phyloP scores from a whole-genome alignment of 64 coral and sea anemone genomes.

The Porites lutea region DNA sequence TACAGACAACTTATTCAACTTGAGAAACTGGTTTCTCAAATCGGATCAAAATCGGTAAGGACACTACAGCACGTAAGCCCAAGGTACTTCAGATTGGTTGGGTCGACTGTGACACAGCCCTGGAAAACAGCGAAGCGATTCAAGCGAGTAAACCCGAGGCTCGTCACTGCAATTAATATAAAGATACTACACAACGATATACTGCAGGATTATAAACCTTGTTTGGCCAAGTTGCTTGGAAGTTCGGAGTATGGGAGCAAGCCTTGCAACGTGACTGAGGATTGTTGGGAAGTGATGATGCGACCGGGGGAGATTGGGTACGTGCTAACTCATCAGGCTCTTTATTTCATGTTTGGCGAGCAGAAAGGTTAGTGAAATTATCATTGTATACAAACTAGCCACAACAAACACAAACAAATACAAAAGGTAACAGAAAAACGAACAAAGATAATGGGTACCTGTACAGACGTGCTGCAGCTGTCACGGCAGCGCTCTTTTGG shows the following conservation, averaged over 20 bases:
- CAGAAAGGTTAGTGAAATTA: constrained; percentile 68
- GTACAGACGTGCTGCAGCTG: too few species aligned
- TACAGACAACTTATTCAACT: background rate
- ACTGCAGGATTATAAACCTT: constrained; percentile 58
- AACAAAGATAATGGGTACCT: too few species aligned
- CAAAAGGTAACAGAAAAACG: too few species aligned
- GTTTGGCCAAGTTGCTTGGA: constrained; percentile 76
- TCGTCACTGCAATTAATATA: background rate
- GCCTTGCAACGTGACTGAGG: constrained; percentile 63
- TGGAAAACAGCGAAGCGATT: constrained; percentile 68
- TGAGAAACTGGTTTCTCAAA: background rate
- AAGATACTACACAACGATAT: constrained; percentile 41
- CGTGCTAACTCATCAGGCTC: constrained; percentile 86
- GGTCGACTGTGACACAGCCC: constrained; percentile 64
- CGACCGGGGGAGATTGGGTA: constrained; percentile 72
- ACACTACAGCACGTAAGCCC: constrained; percentile 28
- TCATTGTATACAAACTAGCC: background rate
- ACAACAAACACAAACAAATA: background rate
- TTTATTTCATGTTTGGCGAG: constrained; percentile 92
- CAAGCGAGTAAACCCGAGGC: constrained; percentile 32
- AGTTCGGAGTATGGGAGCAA: constrained; percentile 47
- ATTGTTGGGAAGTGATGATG: constrained; percentile 74
- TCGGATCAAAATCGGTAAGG: constrained; percentile 21
- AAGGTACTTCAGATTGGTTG: constrained; percentile 69
- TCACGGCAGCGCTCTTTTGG: too few species aligned